A percentile compares a stretch with the other conserved stretches of the same genome.
Conservation (phyloP, 2,113 vertebrate genomes). For the Lota lota region DNA sequence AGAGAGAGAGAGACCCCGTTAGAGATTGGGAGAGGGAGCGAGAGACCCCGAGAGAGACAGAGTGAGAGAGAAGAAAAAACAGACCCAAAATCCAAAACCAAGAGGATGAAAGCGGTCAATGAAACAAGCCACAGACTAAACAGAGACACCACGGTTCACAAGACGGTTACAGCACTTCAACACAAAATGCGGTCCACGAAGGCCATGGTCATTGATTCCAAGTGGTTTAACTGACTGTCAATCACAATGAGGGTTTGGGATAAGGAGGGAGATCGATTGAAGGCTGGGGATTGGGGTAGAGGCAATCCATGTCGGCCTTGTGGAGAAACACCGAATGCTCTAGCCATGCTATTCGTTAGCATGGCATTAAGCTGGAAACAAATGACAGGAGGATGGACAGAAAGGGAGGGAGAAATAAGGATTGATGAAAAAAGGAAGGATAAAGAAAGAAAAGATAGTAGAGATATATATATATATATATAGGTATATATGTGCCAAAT, state of each 20-base stretch:
- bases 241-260: constrained; percentile 23
- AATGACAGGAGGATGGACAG: not conserved
- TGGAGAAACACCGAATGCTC: constrained; percentile 36
- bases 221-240: no score
- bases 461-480: not conserved
- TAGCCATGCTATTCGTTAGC: constrained; percentile 35
- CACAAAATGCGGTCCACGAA: no score
- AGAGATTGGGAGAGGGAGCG: no score
- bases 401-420: not conserved
- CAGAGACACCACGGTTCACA: constrained; percentile 30
- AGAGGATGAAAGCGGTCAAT: not conserved
- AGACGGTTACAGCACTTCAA: constrained; percentile 14
- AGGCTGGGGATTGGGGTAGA: constrained; percentile 8
- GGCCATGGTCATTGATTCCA: no score
- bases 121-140: constrained; percentile 1
- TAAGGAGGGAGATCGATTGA: not conserved
- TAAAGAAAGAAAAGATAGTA: not conserved
- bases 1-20: no score
- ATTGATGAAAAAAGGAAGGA: not conserved
- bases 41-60: no score
- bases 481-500: not conserved
- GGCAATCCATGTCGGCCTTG: constrained; percentile 39
- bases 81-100: not conserved
- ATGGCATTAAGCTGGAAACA: constrained; percentile 19
- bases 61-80: no score